Percentiles rank a stretch among this genome's conserved stretches.
phyloP scores from a whole-genome alignment of 2,113 vertebrate genomes.

The Zosterops japonicus region DNA sequence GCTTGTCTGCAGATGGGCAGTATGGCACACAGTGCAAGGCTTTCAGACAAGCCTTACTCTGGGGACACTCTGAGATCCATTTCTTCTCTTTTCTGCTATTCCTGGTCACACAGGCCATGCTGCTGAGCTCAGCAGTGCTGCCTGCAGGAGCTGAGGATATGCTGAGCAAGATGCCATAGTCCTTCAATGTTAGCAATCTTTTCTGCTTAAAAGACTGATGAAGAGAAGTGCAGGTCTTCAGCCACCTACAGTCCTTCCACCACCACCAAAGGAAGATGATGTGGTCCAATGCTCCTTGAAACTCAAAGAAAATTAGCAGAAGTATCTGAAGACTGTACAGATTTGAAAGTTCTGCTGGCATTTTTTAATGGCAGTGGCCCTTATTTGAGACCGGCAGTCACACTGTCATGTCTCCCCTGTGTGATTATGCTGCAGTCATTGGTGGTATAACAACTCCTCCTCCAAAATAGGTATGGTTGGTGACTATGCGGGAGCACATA shows the following conservation, averaged over 20 bases:
- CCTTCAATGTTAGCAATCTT: fast-evolving
- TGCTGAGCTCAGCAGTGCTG: neutral
- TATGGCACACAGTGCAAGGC: neutral
- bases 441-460: neutral
- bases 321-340: neutral
- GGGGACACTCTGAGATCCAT: neutral
- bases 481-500: neutral
- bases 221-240: neutral
- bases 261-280: neutral
- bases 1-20: neutral
- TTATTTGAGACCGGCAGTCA: fast-evolving
- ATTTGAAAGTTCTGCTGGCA: neutral
- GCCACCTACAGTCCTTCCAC: neutral
- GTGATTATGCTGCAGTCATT: neutral
- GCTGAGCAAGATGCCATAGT: fast-evolving
- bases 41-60: neutral
- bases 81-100: neutral
- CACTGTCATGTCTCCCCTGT: neutral
- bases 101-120: neutral
- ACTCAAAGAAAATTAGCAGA: neutral
- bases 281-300: neutral
- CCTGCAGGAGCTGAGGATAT: neutral
- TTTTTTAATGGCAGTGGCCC: neutral
- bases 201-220: neutral
- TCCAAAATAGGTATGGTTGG: neutral